These are phyloP conservation scores for Gracilinanus agilis DNA, from an alignment of 2,113 vertebrate species.

Conservation along the genomic window DNA sequence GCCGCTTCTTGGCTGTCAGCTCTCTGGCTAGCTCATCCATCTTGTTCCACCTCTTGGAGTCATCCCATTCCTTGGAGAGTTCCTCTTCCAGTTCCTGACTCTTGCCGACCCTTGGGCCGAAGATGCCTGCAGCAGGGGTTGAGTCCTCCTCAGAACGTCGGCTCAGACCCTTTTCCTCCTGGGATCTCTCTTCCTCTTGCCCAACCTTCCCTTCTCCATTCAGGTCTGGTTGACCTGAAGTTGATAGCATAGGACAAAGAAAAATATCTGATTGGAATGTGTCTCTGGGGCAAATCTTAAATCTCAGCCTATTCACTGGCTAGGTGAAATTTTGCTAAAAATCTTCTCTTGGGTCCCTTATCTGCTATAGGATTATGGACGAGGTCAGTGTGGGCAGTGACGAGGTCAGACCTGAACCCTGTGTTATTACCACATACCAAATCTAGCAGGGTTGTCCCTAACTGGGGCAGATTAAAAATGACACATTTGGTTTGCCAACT, in stretches of 20 bases:
- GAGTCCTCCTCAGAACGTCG: constrained; percentile 69
- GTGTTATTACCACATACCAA: background rate
- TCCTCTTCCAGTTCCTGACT: constrained; percentile 73
- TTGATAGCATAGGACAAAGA: constrained; percentile 53
- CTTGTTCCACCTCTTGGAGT: constrained; percentile 86
- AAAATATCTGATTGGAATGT: background rate
- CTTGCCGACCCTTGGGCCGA: constrained; percentile 58
- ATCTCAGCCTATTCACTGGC: background rate
- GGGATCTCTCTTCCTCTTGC: constrained; percentile 74
- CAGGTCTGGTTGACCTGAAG: constrained; percentile 75
- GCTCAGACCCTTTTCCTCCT: constrained; percentile 55
- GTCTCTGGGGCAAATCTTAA: background rate
- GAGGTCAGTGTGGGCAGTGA: background rate
- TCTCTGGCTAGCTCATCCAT: constrained; percentile 87
- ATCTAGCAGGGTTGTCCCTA: background rate
- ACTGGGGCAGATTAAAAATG: background rate
- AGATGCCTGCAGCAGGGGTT: constrained; percentile 52
- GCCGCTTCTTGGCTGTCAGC: constrained; percentile 83
- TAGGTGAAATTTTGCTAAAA: background rate
- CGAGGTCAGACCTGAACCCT: background rate
- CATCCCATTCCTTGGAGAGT: constrained; percentile 82
- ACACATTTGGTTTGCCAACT: background rate
- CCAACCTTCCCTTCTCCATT: constrained; percentile 67
- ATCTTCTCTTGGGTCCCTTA: background rate
- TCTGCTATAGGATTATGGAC: background rate